phyloP scores from a whole-genome alignment of 2,888 invertebrate genomes.

The Callinectes sapidus region DNA sequence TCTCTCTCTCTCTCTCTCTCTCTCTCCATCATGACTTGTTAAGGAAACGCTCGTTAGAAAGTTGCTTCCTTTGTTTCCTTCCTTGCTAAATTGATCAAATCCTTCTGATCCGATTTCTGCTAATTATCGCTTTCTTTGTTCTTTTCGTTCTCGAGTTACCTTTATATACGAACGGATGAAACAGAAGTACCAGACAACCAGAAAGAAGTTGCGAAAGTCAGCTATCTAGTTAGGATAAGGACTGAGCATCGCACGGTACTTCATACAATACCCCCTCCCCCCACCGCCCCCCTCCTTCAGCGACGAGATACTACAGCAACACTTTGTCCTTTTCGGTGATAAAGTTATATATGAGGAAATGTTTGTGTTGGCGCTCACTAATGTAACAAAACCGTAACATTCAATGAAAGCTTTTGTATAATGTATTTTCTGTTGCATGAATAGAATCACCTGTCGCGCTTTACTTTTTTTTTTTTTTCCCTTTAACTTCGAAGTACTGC shows the following conservation, averaged over 20 bases:
- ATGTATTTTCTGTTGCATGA: no score
- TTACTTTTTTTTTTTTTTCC: no score
- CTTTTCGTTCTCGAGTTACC: neutral
- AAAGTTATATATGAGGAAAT: neutral
- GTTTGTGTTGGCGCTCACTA: no score
- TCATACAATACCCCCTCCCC: no score
- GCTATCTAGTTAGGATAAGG: no score
- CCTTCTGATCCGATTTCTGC: neutral
- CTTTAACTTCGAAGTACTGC: no score
- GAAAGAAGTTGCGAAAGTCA: no score
- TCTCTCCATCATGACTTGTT: neutral
- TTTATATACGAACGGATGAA: neutral
- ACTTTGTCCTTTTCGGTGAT: neutral
- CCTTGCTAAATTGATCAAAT: neutral
- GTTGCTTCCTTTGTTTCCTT: neutral
- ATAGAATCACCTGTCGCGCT: no score
- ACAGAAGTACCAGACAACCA: neutral
- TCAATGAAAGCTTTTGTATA: no score
- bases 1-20: conserved; percentile 15
- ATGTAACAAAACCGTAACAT: no score
- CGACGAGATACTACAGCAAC: neutral
- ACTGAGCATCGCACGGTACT: no score
- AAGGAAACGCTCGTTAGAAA: neutral
- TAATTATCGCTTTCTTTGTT: neutral
- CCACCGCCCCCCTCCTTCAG: no score